Conservation (phyloP, 2,888 invertebrate genomes). For the Tachina fera region DNA sequence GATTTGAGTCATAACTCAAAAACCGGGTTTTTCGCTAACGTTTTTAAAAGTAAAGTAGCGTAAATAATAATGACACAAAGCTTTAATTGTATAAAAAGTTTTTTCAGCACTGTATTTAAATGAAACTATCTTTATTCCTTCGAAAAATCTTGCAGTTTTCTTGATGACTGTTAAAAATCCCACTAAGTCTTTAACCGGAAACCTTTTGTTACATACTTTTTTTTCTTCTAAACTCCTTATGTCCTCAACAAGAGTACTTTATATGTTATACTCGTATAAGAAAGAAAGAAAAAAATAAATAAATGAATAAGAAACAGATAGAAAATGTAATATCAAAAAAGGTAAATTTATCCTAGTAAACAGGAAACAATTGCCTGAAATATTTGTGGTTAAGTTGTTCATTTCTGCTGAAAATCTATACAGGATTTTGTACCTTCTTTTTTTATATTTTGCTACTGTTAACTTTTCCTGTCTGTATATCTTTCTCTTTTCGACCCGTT, state of each 20-base stretch:
- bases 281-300: not conserved
- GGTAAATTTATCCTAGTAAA: conserved; percentile 63
- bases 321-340: conserved; percentile 45
- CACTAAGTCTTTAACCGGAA: conserved; percentile 13
- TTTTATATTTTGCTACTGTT: not conserved
- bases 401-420: conserved; percentile 50
- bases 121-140: not conserved
- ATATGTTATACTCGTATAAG: not conserved
- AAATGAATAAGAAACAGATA: conserved; percentile 10
- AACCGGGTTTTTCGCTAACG: no score
- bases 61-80: no score
- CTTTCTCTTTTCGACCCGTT: not conserved
- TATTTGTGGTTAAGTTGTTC: conserved; percentile 66
- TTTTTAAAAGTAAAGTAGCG: no score
- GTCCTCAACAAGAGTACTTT: conserved; percentile 22
- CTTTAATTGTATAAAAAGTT: no score
- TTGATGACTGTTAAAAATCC: not conserved
- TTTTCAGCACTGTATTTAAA: no score
- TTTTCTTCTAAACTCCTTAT: not conserved
- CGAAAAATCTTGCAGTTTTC: not conserved
- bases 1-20: no score
- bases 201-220: not conserved
- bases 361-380: conserved; percentile 70
- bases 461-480: conserved; percentile 37
- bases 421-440: conserved; percentile 32